Evolutionary conservation across 2,888 invertebrate species (phyloP).

Genomic region (Acrobeloides nanus): DNA sequence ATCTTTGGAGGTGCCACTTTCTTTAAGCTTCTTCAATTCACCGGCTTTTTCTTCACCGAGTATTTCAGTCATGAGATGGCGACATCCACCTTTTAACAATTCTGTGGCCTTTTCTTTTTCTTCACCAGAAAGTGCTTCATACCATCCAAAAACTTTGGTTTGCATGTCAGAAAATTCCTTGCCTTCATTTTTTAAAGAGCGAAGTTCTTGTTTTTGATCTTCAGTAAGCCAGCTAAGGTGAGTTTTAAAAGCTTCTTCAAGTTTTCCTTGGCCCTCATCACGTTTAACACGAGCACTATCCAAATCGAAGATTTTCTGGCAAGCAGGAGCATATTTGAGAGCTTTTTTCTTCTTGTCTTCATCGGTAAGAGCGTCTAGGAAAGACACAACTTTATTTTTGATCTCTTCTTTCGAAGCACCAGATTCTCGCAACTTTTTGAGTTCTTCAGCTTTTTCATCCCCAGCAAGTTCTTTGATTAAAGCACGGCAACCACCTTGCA

Average conservation of each 20-base stretch:
- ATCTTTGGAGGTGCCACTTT: constrained; percentile 11
- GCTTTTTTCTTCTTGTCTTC: constrained; percentile 26
- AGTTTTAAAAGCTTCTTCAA: constrained; percentile 32
- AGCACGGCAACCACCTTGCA: constrained; percentile 17
- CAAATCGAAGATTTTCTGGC: neutral
- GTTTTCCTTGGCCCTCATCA: constrained; percentile 15
- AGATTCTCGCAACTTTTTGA: constrained; percentile 22
- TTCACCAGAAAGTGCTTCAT: constrained; percentile 17
- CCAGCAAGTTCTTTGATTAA: constrained; percentile 19
- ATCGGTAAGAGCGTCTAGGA: constrained; percentile 21
- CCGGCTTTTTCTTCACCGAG: constrained; percentile 19
- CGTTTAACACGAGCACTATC: constrained; percentile 7
- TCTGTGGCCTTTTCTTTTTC: constrained; percentile 20
- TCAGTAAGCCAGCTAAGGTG: constrained; percentile 30
- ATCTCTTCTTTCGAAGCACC: constrained; percentile 15
- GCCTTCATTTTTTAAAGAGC: constrained; percentile 24
- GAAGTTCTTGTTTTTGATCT: constrained; percentile 27
- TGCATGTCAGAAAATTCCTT: constrained; percentile 24
- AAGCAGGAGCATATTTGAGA: constrained; percentile 2
- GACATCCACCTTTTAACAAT: constrained; percentile 20
- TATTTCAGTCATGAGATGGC: constrained; percentile 11
- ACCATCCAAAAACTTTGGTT: constrained; percentile 23
- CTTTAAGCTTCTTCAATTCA: constrained; percentile 21
- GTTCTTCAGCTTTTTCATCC: constrained; percentile 15
- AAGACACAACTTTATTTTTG: constrained; percentile 20